Percentiles rank a stretch among this genome's conserved stretches.
These are phyloP conservation scores for Scarus forsteni DNA, from an alignment of 2,797 vertebrate species.

Conservation along the genomic window DNA sequence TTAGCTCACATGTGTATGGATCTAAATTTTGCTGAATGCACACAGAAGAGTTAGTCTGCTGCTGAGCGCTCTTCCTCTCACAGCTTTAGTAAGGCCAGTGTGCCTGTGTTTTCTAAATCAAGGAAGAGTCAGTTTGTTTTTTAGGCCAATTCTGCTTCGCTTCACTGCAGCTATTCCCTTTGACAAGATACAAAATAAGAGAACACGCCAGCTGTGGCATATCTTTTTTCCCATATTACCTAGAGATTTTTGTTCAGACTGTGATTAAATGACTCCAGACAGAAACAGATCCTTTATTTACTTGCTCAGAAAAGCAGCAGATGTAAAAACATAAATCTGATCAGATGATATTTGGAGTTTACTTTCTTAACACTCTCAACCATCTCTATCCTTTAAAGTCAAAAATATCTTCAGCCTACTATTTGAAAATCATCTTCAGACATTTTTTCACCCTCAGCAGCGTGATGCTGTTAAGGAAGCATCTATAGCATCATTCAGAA, in stretches of 20 bases:
- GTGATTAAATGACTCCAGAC: constrained; percentile 17
- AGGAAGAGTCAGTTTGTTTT: constrained; percentile 24
- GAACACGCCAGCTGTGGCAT: constrained; percentile 54
- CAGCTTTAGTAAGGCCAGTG: constrained; percentile 41
- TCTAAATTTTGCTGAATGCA: constrained; percentile 9
- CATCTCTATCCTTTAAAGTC: constrained; percentile 3
- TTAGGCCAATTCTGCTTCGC: constrained; percentile 33
- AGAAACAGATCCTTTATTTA: constrained; percentile 4
- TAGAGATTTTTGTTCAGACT: constrained; percentile 34
- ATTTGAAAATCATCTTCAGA: constrained; percentile 13
- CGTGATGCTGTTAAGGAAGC: constrained; percentile 10
- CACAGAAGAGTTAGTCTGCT: constrained; percentile 11
- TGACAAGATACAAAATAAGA: constrained; percentile 44
- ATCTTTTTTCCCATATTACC: constrained; percentile 12
- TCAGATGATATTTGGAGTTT: constrained; percentile 13
- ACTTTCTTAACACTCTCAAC: neutral
- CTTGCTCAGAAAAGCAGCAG: constrained; percentile 2
- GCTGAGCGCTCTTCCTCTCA: constrained; percentile 27
- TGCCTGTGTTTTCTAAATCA: constrained; percentile 44
- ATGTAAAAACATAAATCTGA: neutral
- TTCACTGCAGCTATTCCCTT: constrained; percentile 53
- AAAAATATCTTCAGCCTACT: constrained; percentile 3
- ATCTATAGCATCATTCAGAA: constrained; percentile 20
- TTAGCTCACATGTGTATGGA: neutral
- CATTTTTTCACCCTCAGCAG: neutral